Evolutionary conservation across 2,797 vertebrate genomes (phyloP).

Genomic region (Sarcophilus harrisii): DNA sequence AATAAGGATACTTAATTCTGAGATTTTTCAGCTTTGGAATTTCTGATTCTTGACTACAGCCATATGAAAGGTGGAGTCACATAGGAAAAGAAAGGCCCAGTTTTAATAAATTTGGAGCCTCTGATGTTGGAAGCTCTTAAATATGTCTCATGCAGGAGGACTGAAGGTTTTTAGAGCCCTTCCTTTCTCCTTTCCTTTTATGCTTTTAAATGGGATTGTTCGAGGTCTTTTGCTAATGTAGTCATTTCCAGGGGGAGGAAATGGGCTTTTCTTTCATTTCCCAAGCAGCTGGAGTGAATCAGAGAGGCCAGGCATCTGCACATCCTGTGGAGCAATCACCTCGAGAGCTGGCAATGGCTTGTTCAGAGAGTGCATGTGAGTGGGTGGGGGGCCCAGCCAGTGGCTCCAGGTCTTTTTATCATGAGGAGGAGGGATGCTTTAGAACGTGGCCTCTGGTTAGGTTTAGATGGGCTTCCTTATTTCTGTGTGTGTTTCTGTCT

Average conservation of each 20-base stretch:
- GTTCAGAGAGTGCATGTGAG: rapidly evolving
- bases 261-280: slow-evolving; percentile 53
- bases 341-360: slow-evolving; percentile 50
- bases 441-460: background rate
- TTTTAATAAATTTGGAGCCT: background rate
- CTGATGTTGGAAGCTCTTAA: slow-evolving; percentile 12
- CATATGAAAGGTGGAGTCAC: background rate
- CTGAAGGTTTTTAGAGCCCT: slow-evolving; percentile 10
- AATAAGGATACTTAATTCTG: background rate
- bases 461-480: background rate
- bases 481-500: background rate
- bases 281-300: slow-evolving; percentile 63
- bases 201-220: slow-evolving; percentile 60
- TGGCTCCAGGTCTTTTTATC: rapidly evolving
- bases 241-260: slow-evolving; percentile 74
- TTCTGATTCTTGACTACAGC: background rate
- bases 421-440: slow-evolving; percentile 24
- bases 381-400: slow-evolving; percentile 49
- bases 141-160: background rate
- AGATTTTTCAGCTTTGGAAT: background rate
- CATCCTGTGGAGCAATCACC: slow-evolving; percentile 69
- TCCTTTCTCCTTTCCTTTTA: slow-evolving; percentile 66
- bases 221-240: slow-evolving; percentile 51
- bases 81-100: background rate
- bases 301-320: slow-evolving; percentile 58